Conservation (phyloP, 2,113 vertebrate species). For the Corythaeola cristata region DNA sequence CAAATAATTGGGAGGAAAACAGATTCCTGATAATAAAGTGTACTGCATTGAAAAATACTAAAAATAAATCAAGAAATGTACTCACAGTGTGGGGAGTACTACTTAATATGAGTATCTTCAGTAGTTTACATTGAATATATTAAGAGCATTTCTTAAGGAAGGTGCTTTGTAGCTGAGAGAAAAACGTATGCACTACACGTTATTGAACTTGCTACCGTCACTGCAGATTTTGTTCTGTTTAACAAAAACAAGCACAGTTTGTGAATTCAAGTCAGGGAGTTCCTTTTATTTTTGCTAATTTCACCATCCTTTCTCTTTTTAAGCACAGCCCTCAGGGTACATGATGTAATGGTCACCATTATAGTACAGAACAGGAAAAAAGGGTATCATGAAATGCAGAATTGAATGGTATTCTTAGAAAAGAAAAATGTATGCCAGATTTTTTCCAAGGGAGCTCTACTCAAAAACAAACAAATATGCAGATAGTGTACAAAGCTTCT, state of each 20-base stretch:
- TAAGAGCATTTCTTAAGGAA: slow-evolving; percentile 62
- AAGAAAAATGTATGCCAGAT: slow-evolving; percentile 69
- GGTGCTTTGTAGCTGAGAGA: slow-evolving; percentile 62
- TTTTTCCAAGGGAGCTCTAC: slow-evolving; percentile 62
- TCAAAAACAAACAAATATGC: slow-evolving; percentile 73
- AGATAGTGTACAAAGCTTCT: slow-evolving; percentile 69
- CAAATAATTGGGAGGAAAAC: neutral
- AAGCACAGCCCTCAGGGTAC: slow-evolving; percentile 71
- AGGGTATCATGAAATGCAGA: slow-evolving; percentile 75
- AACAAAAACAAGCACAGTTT: slow-evolving; percentile 80
- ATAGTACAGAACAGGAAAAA: slow-evolving; percentile 69
- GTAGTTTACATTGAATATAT: slow-evolving; percentile 58
- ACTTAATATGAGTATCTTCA: slow-evolving; percentile 56
- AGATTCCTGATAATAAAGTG: neutral
- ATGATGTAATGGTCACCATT: slow-evolving; percentile 78
- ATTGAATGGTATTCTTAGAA: slow-evolving; percentile 74
- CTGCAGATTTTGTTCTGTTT: slow-evolving; percentile 76
- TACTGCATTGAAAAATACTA: neutral
- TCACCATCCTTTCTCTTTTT: slow-evolving; percentile 75
- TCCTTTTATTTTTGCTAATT: slow-evolving; percentile 78
- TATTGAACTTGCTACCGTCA: slow-evolving; percentile 71
- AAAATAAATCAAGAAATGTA: slow-evolving; percentile 40
- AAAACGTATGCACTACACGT: slow-evolving; percentile 69
- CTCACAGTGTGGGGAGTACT: slow-evolving; percentile 28
- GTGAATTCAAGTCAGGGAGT: slow-evolving; percentile 76